A percentile compares a stretch with the other conserved stretches of the same genome.
phyloP scores from a whole-genome alignment of 2,888 invertebrate genomes.

The Diaphora mendica region DNA sequence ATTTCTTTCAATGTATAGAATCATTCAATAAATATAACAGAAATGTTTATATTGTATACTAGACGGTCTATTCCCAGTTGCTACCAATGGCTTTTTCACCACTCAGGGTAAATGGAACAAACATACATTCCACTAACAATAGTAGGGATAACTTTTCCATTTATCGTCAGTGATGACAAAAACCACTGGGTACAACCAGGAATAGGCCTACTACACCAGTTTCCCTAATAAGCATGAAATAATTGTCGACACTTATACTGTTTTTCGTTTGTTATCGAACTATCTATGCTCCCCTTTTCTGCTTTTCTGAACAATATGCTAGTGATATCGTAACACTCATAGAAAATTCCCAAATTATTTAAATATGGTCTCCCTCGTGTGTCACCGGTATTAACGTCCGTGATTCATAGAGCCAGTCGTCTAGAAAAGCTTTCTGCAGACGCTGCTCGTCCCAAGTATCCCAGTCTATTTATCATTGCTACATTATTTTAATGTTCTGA shows the following conservation, averaged over 20 bases:
- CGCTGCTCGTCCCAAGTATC: neutral
- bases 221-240: no score
- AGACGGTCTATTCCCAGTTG: neutral
- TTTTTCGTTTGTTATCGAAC: neutral
- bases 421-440: conserved; percentile 24
- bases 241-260: neutral
- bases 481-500: conserved; percentile 7
- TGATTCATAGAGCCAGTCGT: conserved; percentile 52
- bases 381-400: conserved; percentile 55
- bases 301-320: neutral
- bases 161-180: no score
- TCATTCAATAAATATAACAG: neutral
- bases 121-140: no score
- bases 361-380: conserved; percentile 24
- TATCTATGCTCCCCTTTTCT: neutral
- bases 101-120: no score
- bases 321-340: conserved; percentile 8
- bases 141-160: no score
- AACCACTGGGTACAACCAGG: no score
- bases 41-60: neutral
- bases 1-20: neutral
- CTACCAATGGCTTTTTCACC: no score
- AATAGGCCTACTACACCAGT: no score
- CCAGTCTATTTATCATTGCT: neutral
- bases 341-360: conserved; percentile 18